phyloP scores from a whole-genome alignment of 2,113 vertebrate species.

The Prunella fulvescens region DNA sequence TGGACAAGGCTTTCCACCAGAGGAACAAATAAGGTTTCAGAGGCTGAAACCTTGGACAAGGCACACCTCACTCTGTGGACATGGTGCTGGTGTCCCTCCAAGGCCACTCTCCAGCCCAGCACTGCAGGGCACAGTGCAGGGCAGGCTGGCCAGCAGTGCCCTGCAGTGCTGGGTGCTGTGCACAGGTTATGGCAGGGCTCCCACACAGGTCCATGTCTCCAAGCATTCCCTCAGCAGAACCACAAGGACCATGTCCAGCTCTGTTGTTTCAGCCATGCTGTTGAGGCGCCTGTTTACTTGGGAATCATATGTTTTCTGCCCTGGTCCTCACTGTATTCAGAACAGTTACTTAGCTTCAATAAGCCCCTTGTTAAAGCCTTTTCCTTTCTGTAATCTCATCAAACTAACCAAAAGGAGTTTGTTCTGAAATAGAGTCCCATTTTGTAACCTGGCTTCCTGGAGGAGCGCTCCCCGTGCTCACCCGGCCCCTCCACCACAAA shows the following conservation, averaged over 20 bases:
- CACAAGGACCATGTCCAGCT: neutral
- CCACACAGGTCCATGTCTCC: neutral
- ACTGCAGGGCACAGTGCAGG: accelerated
- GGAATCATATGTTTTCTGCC: slow-evolving; percentile 50
- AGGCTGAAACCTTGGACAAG: neutral
- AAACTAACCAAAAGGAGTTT: slow-evolving; percentile 60
- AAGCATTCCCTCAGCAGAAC: neutral
- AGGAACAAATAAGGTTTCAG: neutral
- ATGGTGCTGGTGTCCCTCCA: accelerated
- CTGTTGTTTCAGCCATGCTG: neutral
- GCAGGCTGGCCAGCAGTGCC: neutral
- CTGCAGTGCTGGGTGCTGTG: neutral
- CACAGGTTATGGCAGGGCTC: neutral
- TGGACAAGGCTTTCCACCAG: accelerated
- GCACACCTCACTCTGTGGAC: accelerated
- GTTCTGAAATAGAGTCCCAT: slow-evolving; percentile 57
- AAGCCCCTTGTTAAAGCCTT: slow-evolving; percentile 58
- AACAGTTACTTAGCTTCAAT: slow-evolving; percentile 57
- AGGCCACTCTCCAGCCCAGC: neutral
- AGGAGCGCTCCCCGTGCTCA: slow-evolving; percentile 18
- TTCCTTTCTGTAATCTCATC: slow-evolving; percentile 63
- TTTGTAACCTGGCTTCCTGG: slow-evolving; percentile 54
- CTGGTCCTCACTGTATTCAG: slow-evolving; percentile 53
- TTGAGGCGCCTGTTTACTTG: slow-evolving; percentile 13
- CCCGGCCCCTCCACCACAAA: slow-evolving; percentile 47